Percentiles rank a stretch among this genome's conserved stretches.
Conservation (phyloP, 2,888 invertebrate genomes). For the Melinaea marsaeus region DNA sequence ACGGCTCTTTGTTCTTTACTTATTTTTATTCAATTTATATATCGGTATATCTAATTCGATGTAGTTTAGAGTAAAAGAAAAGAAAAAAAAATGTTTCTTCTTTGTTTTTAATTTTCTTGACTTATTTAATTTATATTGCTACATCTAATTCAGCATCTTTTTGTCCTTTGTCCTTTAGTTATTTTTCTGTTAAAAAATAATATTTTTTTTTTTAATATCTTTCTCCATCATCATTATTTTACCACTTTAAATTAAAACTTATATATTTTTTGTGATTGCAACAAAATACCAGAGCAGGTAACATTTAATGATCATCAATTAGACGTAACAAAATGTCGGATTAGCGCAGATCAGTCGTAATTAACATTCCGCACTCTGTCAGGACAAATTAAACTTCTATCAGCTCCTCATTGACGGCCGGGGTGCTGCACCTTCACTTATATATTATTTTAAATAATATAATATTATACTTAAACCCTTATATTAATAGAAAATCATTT, state of each 20-base stretch:
- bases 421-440: not conserved
- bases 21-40: constrained; percentile 20
- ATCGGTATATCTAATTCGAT: not conserved
- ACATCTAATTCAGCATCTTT: not conserved
- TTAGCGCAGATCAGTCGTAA: constrained; percentile 57
- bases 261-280: too few relatives aligned
- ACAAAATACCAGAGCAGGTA: not conserved
- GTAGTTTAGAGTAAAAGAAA: too few relatives aligned
- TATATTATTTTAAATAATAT: not conserved
- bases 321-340: constrained; percentile 31
- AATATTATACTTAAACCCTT: not conserved
- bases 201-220: too few relatives aligned
- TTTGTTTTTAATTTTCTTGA: not conserved
- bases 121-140: not conserved
- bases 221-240: too few relatives aligned
- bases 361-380: constrained; percentile 53
- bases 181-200: too few relatives aligned
- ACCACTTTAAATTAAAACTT: too few relatives aligned
- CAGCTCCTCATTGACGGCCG: constrained; percentile 29
- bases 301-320: constrained; percentile 22
- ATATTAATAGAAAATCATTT: not conserved
- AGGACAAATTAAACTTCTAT: constrained; percentile 50
- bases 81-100: too few relatives aligned
- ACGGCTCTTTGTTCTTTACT: constrained; percentile 34
- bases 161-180: too few relatives aligned